Base-by-base conservation (phyloP, 2,113 vertebrate species). In the Malurus melanocephalus region DNA sequence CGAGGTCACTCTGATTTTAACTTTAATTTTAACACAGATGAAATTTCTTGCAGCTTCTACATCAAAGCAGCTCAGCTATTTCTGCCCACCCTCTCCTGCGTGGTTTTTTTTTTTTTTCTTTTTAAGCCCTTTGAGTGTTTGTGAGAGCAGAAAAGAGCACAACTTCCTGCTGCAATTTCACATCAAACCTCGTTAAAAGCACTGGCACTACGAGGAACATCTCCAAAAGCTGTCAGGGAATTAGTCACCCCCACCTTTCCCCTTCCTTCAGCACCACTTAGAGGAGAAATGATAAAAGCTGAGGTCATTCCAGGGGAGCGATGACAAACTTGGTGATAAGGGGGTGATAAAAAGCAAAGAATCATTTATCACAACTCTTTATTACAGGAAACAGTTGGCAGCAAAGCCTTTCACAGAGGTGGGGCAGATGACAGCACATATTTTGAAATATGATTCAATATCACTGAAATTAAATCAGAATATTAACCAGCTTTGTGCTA, bases 211-310 rank as follows among this genome's bases (percentile, higher is more conserved):
- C 7, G 6, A 92, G 32, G 64, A 3, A 6, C 56, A 42, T 64
- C 71, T 84, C 15, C n/a, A 80, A 61, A 32, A 90, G 60, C 21
- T 78, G 64, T 51, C 66, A 86, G 74, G 35, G 53, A 88, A 81
- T 59, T 49, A 56, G 35, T 81, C 84, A 74, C 40, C 35, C 17
- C 32, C 57, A 51, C 19, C 66, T 62, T 64, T 24, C 32, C 13
- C 60, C 27, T 83, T 51, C 77, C 69, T 80, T 84, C 69, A 62
- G 24, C 68, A 74, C 85, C 80, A 84, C 40, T 88, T 78, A 66
- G 78, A 77, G 80, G 81, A 88, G 19, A 67, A 93, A 49, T 40
- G 65, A 60, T 60, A 88, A 93, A 80, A 62, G 65, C 77, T 46
- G 69, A 90, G 74, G 80, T 86, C 80, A 71, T n/a, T 88, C 49